phyloP scores from a whole-genome alignment of 2,797 vertebrate species.

The Stomatorhinus walkeri region DNA sequence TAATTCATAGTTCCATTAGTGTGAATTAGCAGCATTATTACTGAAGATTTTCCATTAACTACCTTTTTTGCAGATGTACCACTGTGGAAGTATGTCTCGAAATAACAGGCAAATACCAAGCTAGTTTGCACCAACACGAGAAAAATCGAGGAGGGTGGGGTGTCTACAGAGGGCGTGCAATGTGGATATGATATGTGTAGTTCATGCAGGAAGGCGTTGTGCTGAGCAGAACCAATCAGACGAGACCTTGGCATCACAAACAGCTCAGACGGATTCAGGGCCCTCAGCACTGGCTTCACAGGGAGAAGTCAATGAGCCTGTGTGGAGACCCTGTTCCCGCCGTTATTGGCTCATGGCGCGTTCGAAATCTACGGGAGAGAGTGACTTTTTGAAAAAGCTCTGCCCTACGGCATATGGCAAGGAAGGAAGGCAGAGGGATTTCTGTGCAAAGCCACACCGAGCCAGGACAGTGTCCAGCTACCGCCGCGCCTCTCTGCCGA shows the following conservation, averaged over 20 bases:
- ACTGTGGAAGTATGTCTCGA: neutral
- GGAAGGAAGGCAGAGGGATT: constrained; percentile 12
- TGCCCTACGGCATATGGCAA: constrained; percentile 8
- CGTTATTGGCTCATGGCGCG: constrained; percentile 1
- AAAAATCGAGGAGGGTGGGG: neutral
- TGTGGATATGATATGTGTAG: neutral
- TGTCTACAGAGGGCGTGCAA: neutral
- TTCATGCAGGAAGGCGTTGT: neutral
- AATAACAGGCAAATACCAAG: neutral
- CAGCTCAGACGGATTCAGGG: constrained; percentile 10
- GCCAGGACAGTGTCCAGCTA: constrained; percentile 34
- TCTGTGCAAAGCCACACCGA: constrained; percentile 15
- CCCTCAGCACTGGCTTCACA: neutral
- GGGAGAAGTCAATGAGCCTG: neutral
- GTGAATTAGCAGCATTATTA: neutral
- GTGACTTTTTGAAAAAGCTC: constrained; percentile 1
- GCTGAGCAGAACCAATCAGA: neutral
- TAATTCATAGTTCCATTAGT: neutral
- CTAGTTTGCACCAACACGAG: neutral
- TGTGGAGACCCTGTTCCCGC: neutral
- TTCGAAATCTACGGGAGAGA: constrained; percentile 13
- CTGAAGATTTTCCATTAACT: neutral
- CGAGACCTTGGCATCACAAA: constrained; percentile 2
- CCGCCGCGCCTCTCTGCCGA: constrained; percentile 2
- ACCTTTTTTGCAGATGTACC: neutral